Percentiles rank a stretch among this genome's conserved stretches.
Evolutionary conservation across 2,888 invertebrate species (phyloP).

Genomic region (Tortrix viridana): DNA sequence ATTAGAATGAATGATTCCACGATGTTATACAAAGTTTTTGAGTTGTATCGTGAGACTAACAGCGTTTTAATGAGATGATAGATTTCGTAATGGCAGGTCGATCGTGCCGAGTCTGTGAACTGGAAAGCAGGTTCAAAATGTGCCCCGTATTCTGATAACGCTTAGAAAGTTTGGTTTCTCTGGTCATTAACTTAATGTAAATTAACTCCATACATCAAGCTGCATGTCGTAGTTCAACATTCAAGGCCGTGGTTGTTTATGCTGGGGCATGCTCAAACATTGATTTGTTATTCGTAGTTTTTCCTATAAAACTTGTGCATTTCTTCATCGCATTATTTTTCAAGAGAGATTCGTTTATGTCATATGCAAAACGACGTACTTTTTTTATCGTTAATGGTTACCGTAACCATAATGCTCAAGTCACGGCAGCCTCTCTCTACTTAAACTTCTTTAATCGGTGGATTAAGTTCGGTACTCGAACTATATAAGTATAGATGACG

Average conservation of each 20-base stretch:
- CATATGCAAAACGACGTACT: slow-evolving; percentile 16
- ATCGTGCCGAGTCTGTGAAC: slow-evolving; percentile 45
- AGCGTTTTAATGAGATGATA: slow-evolving; percentile 37
- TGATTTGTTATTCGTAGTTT: slow-evolving; percentile 10
- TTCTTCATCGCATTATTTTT: slow-evolving; percentile 5
- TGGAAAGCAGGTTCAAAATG: slow-evolving; percentile 53
- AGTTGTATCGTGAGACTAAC: slow-evolving; percentile 32
- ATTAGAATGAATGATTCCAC: slow-evolving; percentile 15
- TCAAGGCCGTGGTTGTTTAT: slow-evolving; percentile 59
- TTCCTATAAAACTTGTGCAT: neutral
- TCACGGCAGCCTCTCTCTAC: slow-evolving; percentile 19
- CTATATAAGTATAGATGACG: slow-evolving; percentile 3
- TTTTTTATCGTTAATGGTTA: slow-evolving; percentile 19
- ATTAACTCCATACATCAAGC: slow-evolving; percentile 54
- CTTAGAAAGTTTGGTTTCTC: slow-evolving; percentile 73
- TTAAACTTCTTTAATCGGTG: slow-evolving; percentile 12
- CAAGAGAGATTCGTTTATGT: slow-evolving; percentile 20
- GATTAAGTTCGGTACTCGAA: slow-evolving; percentile 9
- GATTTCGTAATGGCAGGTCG: slow-evolving; percentile 38
- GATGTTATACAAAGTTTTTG: slow-evolving; percentile 23
- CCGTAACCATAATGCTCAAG: slow-evolving; percentile 20
- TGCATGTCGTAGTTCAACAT: slow-evolving; percentile 61
- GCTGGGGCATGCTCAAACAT: slow-evolving; percentile 36
- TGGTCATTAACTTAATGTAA: slow-evolving; percentile 62
- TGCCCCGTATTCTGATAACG: slow-evolving; percentile 48